These are phyloP conservation scores for Heliothis subflexa DNA, from an alignment of 1,140 invertebrate species.

Conservation along the genomic window DNA sequence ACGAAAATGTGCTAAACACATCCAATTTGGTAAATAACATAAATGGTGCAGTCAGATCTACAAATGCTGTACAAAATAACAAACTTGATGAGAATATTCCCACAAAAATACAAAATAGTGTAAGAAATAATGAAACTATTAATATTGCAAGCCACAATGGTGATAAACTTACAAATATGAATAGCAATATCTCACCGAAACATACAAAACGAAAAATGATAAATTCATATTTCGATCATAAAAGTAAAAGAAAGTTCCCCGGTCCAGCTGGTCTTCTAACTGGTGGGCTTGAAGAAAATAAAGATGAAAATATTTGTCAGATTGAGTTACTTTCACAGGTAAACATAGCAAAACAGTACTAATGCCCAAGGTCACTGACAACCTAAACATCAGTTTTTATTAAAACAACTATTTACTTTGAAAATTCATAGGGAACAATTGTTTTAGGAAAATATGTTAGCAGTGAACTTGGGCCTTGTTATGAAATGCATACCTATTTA, in stretches of 20 bases:
- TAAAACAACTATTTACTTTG: too few species aligned
- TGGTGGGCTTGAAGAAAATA: constrained; percentile 65
- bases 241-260: constrained; percentile 79
- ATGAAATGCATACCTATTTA: background rate
- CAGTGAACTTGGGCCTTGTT: background rate
- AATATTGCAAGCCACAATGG: background rate
- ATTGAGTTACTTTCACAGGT: constrained; percentile 80
- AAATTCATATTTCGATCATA: constrained; percentile 76
- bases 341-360: constrained; percentile 19
- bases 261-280: constrained; percentile 77
- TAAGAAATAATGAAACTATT: constrained; percentile 14
- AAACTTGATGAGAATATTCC: background rate
- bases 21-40: constrained; percentile 4
- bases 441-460: too few species aligned
- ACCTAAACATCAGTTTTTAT: too few species aligned
- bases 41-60: background rate
- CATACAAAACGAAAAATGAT: constrained; percentile 77
- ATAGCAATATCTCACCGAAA: constrained; percentile 59
- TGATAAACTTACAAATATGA: constrained; percentile 18
- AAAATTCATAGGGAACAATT: too few species aligned
- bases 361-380: too few species aligned
- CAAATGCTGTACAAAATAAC: background rate
- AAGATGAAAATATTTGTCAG: constrained; percentile 69
- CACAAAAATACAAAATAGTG: background rate
- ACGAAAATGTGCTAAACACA: constrained; percentile 4